These are phyloP conservation scores for Rhabdophis nuchalis DNA, from an alignment of 2,797 vertebrate genomes.

Conservation along the genomic window DNA sequence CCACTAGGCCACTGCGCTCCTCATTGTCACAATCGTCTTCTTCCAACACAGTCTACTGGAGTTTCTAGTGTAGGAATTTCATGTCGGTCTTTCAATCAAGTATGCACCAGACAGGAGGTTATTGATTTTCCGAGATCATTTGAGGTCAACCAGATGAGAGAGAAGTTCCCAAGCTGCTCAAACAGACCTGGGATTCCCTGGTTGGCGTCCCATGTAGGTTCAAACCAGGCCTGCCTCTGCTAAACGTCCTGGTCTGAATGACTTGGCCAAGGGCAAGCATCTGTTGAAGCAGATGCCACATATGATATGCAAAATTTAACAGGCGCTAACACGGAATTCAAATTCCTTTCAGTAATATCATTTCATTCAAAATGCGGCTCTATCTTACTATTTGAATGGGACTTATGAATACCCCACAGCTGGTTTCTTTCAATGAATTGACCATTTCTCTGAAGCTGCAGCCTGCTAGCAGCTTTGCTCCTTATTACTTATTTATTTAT, in stretches of 20 bases:
- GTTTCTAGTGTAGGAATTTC: neutral
- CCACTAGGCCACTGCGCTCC: accelerated
- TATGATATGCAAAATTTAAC: neutral
- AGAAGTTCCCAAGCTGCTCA: neutral
- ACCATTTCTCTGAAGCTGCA: neutral
- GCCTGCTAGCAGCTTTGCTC: neutral
- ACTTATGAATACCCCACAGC: neutral
- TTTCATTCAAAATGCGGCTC: neutral
- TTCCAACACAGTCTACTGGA: neutral
- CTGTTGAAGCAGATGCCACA: neutral
- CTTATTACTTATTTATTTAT: neutral
- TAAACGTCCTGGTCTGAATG: neutral
- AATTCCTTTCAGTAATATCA: neutral
- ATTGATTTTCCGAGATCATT: neutral
- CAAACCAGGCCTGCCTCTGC: neutral
- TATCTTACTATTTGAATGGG: neutral
- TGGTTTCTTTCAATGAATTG: neutral
- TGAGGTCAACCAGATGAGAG: neutral
- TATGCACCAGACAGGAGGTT: neutral
- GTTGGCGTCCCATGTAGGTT: neutral
- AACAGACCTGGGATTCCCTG: neutral
- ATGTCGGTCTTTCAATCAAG: neutral
- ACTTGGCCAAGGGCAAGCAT: neutral
- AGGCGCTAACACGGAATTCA: neutral
- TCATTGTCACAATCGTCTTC: neutral